These are phyloP conservation scores for Eupithecia centaureata DNA, from an alignment of 2,888 invertebrate species.

Conservation along the genomic window DNA sequence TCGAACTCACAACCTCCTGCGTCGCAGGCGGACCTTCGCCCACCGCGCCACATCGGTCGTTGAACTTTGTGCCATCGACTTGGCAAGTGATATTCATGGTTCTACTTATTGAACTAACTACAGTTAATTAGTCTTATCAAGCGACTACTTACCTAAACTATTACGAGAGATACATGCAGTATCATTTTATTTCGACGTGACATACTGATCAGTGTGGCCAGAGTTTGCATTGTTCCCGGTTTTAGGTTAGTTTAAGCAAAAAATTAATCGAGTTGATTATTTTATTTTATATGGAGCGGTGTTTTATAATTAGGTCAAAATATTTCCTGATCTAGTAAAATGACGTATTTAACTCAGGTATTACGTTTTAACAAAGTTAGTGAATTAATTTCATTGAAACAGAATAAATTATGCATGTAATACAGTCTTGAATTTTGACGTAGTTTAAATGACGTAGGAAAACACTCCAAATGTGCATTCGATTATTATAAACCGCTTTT, in stretches of 20 bases:
- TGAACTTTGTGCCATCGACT: not conserved
- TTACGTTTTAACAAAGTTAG: not conserved
- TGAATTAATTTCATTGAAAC: not conserved
- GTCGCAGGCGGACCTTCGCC: not conserved
- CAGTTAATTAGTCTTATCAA: not conserved
- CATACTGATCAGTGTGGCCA: not conserved
- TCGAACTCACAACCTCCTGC: not conserved
- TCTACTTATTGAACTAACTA: not conserved
- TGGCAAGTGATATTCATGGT: not conserved
- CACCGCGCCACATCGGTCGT: not conserved
- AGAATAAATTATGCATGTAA: not conserved
- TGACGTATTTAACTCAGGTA: not conserved
- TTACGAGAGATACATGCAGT: not conserved
- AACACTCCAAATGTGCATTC: not conserved
- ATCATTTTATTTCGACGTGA: constrained; percentile 5
- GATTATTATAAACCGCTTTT: not conserved
- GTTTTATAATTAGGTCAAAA: not conserved
- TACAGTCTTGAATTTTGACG: not conserved
- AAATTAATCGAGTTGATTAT: not conserved
- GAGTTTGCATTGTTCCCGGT: not conserved
- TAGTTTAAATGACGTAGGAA: not conserved
- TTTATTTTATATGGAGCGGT: not conserved
- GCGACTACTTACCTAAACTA: too few species aligned
- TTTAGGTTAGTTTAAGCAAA: not conserved
- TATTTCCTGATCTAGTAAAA: not conserved